Base-by-base conservation (phyloP, 2,888 invertebrate genomes). In the Gastracanthus pulcherrimus region DNA sequence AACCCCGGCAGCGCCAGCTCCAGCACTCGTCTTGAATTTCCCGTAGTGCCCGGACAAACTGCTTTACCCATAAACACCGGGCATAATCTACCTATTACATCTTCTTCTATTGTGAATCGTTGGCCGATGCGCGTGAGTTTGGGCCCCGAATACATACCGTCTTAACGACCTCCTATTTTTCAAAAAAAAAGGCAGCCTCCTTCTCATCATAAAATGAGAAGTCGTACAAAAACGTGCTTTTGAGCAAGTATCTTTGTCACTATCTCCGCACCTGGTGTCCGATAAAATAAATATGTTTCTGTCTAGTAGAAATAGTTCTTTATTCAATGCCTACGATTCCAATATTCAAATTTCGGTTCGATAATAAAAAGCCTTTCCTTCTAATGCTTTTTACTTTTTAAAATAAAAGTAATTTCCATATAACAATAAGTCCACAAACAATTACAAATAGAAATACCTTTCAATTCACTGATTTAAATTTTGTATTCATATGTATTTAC, bases 61-160 rank as follows among this genome's bases (percentile, higher is more conserved):
- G 60, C 38, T 36, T 70, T 16, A 16, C 36, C 69, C 78, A 77
- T 77, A 77, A 81, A 82, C 81, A 64, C 69, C 41, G 66, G 58
- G 4, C 41, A 71, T 76, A 78, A 82, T 82, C 82, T 82, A 9
- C 58, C 75, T 34, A 71, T 79, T 82, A 76, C 82, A 82, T 82
- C 78, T 82, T 76, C 71, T 55, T 76, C 76, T 81, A 75, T 80
- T 70, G 70, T 70, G 26, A 36, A 23, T 38, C n/a, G 11, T n/a
- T 41, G 2, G 16, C 6, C n/a, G 29, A 7, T 26, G 3, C 19
- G 2, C 41, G 9, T 16, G 55, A 55, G n/a, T n/a, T n/a, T n/a
- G 6, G 69, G 26, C 9, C 23, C n/a, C 60, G n/a, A 11, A 11
- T 19, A 26, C 36, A 36, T 31, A 67, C 72, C 58, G 58, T 45